Percentiles rank a stretch among this genome's conserved stretches.
Evolutionary conservation across 2,888 invertebrate genomes (phyloP).

Genomic region (Tetanocera ferruginea): DNA sequence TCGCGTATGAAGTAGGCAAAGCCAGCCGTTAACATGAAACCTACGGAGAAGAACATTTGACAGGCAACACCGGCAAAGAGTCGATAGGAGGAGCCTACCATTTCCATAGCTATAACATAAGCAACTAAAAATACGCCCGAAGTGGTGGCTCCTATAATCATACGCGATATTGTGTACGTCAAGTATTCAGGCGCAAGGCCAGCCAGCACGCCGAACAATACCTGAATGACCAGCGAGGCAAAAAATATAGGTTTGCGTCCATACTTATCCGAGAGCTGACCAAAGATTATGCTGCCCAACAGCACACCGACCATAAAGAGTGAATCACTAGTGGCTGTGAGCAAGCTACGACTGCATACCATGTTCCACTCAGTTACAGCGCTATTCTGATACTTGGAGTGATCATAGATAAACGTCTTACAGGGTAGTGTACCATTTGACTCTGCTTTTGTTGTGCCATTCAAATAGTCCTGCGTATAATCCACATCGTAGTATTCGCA

Average conservation of each 20-base stretch:
- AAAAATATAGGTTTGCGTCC: constrained; percentile 82
- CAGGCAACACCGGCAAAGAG: constrained; percentile 79
- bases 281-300: constrained; percentile 80
- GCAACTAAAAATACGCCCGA: constrained; percentile 84
- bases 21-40: constrained; percentile 78
- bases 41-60: constrained; percentile 82
- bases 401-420: constrained; percentile 75
- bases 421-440: constrained; percentile 69
- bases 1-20: constrained; percentile 78
- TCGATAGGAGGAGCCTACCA: constrained; percentile 80
- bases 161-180: constrained; percentile 77
- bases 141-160: constrained; percentile 80
- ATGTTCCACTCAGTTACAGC: constrained; percentile 80
- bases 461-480: constrained; percentile 64
- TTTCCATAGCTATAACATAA: constrained; percentile 83
- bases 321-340: constrained; percentile 78
- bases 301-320: constrained; percentile 79
- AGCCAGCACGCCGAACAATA: constrained; percentile 76
- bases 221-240: constrained; percentile 78
- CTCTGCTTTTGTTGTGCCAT: constrained; percentile 52
- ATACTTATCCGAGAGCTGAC: constrained; percentile 80
- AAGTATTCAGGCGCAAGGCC: constrained; percentile 79
- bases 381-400: constrained; percentile 74
- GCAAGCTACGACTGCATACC: constrained; percentile 76
- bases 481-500: constrained; percentile 72